phyloP scores from a whole-genome alignment of 2,797 vertebrate species.

The Toxotes lorentzi region DNA sequence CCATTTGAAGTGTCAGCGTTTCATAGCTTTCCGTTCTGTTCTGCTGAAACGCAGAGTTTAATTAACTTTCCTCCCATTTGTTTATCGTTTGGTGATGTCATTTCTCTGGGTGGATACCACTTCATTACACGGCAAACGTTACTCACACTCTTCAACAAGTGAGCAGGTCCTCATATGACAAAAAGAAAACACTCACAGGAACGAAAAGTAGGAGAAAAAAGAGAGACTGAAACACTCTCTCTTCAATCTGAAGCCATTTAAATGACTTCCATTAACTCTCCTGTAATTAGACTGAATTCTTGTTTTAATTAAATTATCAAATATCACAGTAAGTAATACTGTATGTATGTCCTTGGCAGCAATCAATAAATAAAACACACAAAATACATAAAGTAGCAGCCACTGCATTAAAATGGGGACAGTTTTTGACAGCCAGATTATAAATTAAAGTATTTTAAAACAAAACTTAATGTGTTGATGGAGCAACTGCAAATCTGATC shows the following conservation, averaged over 20 bases:
- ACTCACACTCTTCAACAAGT: conserved; percentile 78
- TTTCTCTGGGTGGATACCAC: conserved; percentile 93
- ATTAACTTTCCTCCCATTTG: conserved; percentile 42
- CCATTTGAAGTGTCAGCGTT: conserved; percentile 59
- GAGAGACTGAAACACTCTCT: conserved; percentile 51
- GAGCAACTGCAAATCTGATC: conserved; percentile 30
- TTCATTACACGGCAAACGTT: conserved; percentile 85
- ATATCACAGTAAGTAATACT: conserved; percentile 34
- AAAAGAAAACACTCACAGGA: conserved; percentile 71
- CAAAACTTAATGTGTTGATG: not conserved
- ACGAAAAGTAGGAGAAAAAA: conserved; percentile 57
- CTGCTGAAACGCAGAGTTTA: conserved; percentile 33
- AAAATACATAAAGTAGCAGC: conserved; percentile 26
- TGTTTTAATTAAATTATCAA: conserved; percentile 48
- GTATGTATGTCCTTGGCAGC: conserved; percentile 18
- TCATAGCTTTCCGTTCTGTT: conserved; percentile 44
- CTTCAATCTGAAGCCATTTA: conserved; percentile 65
- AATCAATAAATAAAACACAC: conserved; percentile 20
- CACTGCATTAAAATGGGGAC: not conserved
- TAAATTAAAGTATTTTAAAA: conserved; percentile 1
- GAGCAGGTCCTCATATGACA: conserved; percentile 76
- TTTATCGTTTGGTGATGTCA: conserved; percentile 83
- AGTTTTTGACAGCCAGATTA: not conserved
- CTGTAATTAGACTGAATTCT: conserved; percentile 70
- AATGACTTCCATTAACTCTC: conserved; percentile 72